These are phyloP conservation scores for Enteromius fasciolatus DNA, from an alignment of 2,797 vertebrate genomes.

Conservation along the genomic window DNA sequence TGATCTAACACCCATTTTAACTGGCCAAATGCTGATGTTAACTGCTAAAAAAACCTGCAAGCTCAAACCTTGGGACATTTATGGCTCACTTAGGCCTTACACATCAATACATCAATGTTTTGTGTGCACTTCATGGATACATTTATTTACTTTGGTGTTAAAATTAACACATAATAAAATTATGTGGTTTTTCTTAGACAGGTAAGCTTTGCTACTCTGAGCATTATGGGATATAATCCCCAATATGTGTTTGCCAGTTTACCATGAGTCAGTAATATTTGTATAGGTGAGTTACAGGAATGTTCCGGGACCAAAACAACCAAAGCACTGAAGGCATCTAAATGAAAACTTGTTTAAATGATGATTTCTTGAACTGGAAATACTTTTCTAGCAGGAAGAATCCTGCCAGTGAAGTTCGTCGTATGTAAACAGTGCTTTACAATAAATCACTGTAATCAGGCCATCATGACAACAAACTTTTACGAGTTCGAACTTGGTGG, in stretches of 20 bases:
- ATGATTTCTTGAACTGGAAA: not conserved
- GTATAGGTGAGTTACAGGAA: not conserved
- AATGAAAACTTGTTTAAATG: not conserved
- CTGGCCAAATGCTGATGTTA: conserved; percentile 12
- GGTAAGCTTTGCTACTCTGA: conserved; percentile 11
- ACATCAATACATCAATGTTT: not conserved
- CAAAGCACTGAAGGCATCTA: not conserved
- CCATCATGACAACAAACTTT: not conserved
- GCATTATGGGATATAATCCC: not conserved
- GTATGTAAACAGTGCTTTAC: not conserved
- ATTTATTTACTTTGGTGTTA: not conserved
- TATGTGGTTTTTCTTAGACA: not conserved
- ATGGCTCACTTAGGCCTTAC: not conserved
- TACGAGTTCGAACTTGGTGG: no score
- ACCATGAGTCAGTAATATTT: not conserved
- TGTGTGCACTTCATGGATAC: not conserved
- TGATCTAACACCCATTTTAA: conserved; percentile 12
- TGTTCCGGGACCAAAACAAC: not conserved
- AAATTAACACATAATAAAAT: not conserved
- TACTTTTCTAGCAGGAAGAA: not conserved
- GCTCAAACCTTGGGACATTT: conserved; percentile 4
- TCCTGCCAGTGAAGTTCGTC: not conserved
- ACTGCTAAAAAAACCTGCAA: conserved; percentile 2
- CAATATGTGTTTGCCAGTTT: conserved; percentile 11
- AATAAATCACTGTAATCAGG: not conserved